These are phyloP conservation scores for Steatornis caripensis DNA, from an alignment of 2,113 vertebrate species.

Conservation along the genomic window DNA sequence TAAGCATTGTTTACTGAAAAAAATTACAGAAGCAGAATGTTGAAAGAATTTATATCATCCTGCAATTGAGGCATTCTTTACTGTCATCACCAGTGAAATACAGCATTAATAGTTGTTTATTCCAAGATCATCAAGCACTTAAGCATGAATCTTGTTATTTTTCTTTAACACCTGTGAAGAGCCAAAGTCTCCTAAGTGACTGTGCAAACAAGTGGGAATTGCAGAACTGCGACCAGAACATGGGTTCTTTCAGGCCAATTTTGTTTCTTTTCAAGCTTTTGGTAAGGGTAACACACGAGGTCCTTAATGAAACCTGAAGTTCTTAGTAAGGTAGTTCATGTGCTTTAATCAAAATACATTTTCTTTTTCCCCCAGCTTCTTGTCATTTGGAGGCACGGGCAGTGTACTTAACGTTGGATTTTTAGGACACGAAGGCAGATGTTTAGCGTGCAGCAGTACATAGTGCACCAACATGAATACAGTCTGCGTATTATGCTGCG, in stretches of 20 bases:
- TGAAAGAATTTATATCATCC: not conserved
- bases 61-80: not conserved
- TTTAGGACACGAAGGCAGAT: not conserved
- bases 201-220: slow-evolving; percentile 30
- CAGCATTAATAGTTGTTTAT: slow-evolving; percentile 10
- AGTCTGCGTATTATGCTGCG: not conserved
- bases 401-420: not conserved
- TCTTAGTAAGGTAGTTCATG: not conserved
- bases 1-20: not conserved
- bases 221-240: not conserved
- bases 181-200: not conserved
- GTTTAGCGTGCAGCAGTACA: not conserved
- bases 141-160: not conserved
- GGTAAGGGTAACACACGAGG: not conserved
- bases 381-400: not conserved
- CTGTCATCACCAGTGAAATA: not conserved
- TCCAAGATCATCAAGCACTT: slow-evolving; percentile 9
- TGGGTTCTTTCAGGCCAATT: not conserved
- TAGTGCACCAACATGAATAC: not conserved
- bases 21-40: not conserved
- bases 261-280: not conserved
- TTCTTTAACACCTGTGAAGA: not conserved
- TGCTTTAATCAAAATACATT: not conserved
- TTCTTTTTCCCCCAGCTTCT: not conserved
- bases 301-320: not conserved